phyloP scores from a whole-genome alignment of 1,140 invertebrate species.

The Drosophila nebulosa region DNA sequence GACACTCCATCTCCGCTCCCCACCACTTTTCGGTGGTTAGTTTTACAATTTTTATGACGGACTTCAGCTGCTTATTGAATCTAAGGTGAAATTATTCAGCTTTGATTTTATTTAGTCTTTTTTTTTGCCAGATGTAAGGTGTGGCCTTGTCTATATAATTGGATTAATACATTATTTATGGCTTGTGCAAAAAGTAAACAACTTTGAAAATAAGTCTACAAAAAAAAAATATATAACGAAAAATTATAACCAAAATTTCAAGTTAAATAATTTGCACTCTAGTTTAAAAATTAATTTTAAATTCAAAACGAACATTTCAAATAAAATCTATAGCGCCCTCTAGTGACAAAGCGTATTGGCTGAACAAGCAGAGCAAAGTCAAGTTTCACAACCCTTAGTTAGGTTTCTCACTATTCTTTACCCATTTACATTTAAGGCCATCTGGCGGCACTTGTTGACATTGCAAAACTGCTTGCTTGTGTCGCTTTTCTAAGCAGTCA shows the following conservation, averaged over 20 bases:
- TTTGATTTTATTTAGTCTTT: background rate
- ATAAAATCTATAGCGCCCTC: too few species aligned
- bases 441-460: background rate
- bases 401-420: too few species aligned
- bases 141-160: background rate
- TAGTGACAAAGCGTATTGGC: too few species aligned
- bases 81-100: conserved; percentile 32
- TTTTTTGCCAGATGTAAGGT: background rate
- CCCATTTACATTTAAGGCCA: background rate
- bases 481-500: background rate
- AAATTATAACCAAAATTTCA: too few species aligned
- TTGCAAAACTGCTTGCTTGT: background rate
- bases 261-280: too few species aligned
- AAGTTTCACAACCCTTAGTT: too few species aligned
- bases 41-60: conserved; percentile 35
- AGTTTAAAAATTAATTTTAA: too few species aligned
- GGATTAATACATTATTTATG: background rate
- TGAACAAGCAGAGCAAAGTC: too few species aligned
- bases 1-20: background rate
- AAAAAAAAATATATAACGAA: too few species aligned
- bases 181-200: background rate
- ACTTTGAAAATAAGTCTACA: too few species aligned
- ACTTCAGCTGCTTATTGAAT: conserved; percentile 44
- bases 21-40: conserved; percentile 10
- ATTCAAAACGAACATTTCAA: too few species aligned